Evolutionary conservation across 2,888 invertebrate species (phyloP), one percentile per base, ranked within the genome.

Genomic region (Cerastoderma edule): DNA sequence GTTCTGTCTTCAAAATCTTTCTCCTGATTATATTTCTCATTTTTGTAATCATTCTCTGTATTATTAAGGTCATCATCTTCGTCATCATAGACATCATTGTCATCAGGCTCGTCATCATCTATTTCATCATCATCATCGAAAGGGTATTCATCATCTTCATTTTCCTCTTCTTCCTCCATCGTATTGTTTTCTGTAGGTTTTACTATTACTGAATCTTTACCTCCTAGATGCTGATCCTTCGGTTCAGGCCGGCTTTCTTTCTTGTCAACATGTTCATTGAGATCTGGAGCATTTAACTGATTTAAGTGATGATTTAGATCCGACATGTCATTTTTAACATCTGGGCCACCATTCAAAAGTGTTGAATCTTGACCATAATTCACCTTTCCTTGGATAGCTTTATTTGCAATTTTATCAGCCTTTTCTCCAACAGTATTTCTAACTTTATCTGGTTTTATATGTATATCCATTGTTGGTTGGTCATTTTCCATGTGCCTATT

Each of bases 61-160:
- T 78, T 72, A 39, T 77, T 82, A 63, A 79, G 65, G 48, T 72
- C 67, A 72, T 76, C 72, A 50, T 83, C 67, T 46, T 77, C 72
- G 32, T 68, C 75, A 48, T 72, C 60, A 48, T 82, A 67, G 39
- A 83, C 78, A 28, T 70, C 78, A 27, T 80, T 70, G 28, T 57
- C 33, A 64, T 72, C 78, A 24, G 57, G 66, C 27, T 50, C 32
- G 24, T 67, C 65, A 30, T 64, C 67, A 53, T 56, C 60, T 19
- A 65, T 54, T 10, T 70, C 74, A 8, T 80, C 68, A 19, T 76
- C 74, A 48, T 81, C 72, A 54, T 75, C 69, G 27, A 80, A 66
- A 16, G 72, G 76, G 39, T 85, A 77, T 10, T 80, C 77, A 69
- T 83, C 75, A 39, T 76, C 67, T 50, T 83, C 76, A 46, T 83